These are phyloP conservation scores for Drosophila pseudotakahashii DNA, from an alignment of 2,888 invertebrate species.

Conservation along the genomic window DNA sequence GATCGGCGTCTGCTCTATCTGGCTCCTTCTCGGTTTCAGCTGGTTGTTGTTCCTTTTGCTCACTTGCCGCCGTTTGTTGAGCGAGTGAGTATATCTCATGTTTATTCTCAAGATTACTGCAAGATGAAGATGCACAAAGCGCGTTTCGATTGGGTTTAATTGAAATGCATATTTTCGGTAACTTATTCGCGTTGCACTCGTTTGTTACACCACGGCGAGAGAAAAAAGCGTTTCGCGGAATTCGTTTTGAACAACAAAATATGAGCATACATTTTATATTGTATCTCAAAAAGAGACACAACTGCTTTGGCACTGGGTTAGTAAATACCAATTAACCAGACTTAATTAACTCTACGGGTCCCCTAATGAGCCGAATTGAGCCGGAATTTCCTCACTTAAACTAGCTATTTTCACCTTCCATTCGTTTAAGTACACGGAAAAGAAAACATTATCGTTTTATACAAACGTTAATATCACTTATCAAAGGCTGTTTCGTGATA, in stretches of 20 bases:
- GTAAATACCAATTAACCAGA: slow-evolving; percentile 34
- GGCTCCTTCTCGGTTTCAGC: slow-evolving; percentile 46
- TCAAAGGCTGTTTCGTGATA: background rate
- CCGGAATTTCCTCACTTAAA: slow-evolving; percentile 13
- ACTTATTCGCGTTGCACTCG: slow-evolving; percentile 60
- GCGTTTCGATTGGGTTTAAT: slow-evolving; percentile 53
- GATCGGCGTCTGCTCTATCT: slow-evolving; percentile 44
- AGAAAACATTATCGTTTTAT: background rate
- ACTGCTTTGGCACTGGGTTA: slow-evolving; percentile 36
- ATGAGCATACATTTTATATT: background rate
- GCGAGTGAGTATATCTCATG: slow-evolving; percentile 85
- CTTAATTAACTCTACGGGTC: slow-evolving; percentile 29
- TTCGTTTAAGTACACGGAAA: background rate
- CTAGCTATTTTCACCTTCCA: background rate
- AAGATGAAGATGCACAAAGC: slow-evolving; percentile 76
- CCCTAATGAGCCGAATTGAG: slow-evolving; percentile 57
- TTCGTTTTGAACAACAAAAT: slow-evolving; percentile 1
- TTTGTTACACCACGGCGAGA: slow-evolving; percentile 73
- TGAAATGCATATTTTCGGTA: slow-evolving; percentile 17
- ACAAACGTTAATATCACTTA: background rate
- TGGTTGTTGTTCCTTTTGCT: slow-evolving; percentile 68
- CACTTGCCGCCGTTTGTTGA: slow-evolving; percentile 84
- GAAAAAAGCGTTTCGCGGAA: slow-evolving; percentile 54
- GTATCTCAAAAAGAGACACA: slow-evolving; percentile 6
- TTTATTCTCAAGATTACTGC: slow-evolving; percentile 85